A percentile compares a stretch with the other conserved stretches of the same genome.
These are phyloP conservation scores for Pseudopodoces humilis DNA, from an alignment of 2,113 vertebrate species.

Conservation along the genomic window DNA sequence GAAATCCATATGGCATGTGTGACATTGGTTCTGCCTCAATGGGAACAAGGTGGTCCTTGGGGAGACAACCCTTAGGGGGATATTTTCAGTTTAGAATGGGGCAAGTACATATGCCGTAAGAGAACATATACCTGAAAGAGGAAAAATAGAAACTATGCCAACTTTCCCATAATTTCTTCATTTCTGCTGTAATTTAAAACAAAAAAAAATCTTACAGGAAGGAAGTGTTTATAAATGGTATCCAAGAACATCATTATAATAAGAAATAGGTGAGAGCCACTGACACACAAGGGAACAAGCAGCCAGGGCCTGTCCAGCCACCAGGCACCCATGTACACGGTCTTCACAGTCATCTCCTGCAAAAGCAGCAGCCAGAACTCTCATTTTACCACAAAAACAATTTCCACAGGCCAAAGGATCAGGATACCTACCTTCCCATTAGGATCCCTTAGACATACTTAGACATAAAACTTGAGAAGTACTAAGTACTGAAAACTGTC, in stretches of 20 bases:
- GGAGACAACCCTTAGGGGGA: neutral
- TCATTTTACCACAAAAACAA: neutral
- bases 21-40: neutral
- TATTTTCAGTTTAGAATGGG: neutral
- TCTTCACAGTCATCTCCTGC: neutral
- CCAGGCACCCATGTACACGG: fast-evolving
- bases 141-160: neutral
- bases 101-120: neutral
- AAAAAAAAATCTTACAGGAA: neutral
- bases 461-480: neutral
- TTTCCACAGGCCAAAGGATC: neutral
- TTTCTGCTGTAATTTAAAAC: neutral
- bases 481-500: neutral
- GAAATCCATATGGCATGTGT: neutral
- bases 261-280: neutral
- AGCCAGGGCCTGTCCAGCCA: neutral
- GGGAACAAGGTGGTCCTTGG: neutral
- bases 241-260: neutral
- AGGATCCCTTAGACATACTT: neutral
- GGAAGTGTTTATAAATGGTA: neutral
- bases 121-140: neutral
- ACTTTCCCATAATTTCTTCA: neutral
- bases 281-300: neutral
- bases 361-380: neutral
- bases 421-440: neutral